Conservation (phyloP, 2,888 invertebrate species). For the Cactoblastis cactorum region DNA sequence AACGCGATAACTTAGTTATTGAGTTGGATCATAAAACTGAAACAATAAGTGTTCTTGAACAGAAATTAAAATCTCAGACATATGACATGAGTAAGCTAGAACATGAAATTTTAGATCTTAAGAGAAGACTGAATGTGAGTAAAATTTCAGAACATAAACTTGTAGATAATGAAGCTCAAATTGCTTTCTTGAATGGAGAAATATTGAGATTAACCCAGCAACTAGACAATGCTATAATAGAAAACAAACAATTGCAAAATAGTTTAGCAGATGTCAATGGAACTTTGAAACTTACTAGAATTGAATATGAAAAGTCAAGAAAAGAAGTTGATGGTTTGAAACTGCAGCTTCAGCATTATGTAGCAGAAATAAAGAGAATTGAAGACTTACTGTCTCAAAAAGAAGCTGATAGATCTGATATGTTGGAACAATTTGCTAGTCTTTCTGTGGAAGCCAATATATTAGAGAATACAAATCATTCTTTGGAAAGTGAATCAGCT, state of each 20-base stretch:
- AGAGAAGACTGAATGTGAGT: constrained; percentile 69
- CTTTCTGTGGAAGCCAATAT: constrained; percentile 87
- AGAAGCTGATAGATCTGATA: constrained; percentile 88
- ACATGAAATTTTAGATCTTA: constrained; percentile 74
- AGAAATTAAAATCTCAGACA: constrained; percentile 81
- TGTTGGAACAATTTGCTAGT: constrained; percentile 89
- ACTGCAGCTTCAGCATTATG: constrained; percentile 88
- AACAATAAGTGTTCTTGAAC: constrained; percentile 81
- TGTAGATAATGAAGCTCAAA: constrained; percentile 72
- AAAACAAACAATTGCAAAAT: constrained; percentile 87
- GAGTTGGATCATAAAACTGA: constrained; percentile 87
- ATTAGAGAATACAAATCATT: constrained; percentile 88
- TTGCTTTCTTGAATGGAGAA: constrained; percentile 80
- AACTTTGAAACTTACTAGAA: constrained; percentile 80
- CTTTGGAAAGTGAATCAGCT: constrained; percentile 86
- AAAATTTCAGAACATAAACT: constrained; percentile 71
- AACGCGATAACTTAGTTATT: constrained; percentile 83
- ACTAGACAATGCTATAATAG: constrained; percentile 80
- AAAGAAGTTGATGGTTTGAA: constrained; percentile 87
- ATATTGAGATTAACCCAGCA: constrained; percentile 75
- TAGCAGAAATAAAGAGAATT: constrained; percentile 87
- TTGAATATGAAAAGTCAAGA: constrained; percentile 83
- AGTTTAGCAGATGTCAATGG: constrained; percentile 83
- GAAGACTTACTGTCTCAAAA: constrained; percentile 86
- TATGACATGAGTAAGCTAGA: constrained; percentile 77